Evolutionary conservation across 2,797 vertebrate species (phyloP), one percentile per base, ranked within the genome.

Genomic region (Toxotes lorentzi): DNA sequence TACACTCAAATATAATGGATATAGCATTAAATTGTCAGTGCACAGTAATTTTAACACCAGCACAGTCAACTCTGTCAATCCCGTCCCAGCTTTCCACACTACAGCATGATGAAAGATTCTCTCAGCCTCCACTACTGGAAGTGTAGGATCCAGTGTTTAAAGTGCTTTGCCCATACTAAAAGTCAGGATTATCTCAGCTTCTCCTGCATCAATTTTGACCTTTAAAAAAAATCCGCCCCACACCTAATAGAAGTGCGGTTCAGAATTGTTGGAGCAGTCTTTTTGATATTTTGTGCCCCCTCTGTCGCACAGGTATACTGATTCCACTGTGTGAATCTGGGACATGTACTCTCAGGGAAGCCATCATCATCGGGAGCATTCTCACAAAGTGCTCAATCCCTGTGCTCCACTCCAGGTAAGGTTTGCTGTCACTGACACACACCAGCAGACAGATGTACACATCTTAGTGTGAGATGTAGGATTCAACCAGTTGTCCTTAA

Each of bases 311-410:
- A 99, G 98, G 98, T 75, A 97, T 99, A 75, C 95, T 99, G 76
- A 96, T 99, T 77, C 98, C 98, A 0, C 87, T 99, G 16, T 99
- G 98, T 2, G 98, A 99, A 81, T 98, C 97, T 0, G 98, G 98
- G 65, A 99, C 97, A 1, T 99, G 98, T 78, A 97, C 97, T 1
- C 95, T 99, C 45, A 95, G 98, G 70, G 98, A 99, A 86, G 98
- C 98, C 85, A 88, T 99, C 86, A 98, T 99, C 83, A 95, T 99
- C 11, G 97, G 98, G 69, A 99, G 98, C 95, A 97, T 99, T 86
- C 93, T 99, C 72, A 96, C 95, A 56, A 98, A 97, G 89, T 99
- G 98, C 88, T 99, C 98, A 23, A 97, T 99, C 83, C 98, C 98
- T 0, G 98, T 99, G 14, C 95, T 99, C 63, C 97, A 99, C 90